Percentiles rank a stretch among this genome's conserved stretches.
Evolutionary conservation across 2,888 invertebrate genomes (phyloP).

Genomic region (Tenthredo amoena): DNA sequence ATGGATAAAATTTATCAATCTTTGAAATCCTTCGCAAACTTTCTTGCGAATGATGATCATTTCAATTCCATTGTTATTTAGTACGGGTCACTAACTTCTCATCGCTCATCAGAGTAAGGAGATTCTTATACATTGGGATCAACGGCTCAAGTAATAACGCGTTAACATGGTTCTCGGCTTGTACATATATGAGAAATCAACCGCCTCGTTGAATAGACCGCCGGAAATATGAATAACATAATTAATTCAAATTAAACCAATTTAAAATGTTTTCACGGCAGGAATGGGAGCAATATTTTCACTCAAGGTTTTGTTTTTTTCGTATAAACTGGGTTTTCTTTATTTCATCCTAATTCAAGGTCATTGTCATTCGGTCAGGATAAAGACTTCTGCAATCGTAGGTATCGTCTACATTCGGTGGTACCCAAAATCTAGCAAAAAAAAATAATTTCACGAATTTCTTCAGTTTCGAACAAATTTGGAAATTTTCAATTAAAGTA

Average conservation of each 20-base stretch:
- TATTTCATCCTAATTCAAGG: not conserved
- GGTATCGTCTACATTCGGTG: too few species aligned
- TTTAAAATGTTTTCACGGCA: constrained; percentile 64
- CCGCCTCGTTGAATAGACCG: not conserved
- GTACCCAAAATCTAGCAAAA: too few species aligned
- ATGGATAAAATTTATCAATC: too few species aligned
- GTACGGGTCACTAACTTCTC: constrained; percentile 9
- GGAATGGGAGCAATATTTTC: constrained; percentile 62
- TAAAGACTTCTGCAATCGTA: too few species aligned
- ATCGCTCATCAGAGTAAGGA: not conserved
- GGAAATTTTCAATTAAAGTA: too few species aligned
- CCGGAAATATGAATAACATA: constrained; percentile 60
- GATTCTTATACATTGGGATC: not conserved
- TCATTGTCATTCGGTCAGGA: not conserved
- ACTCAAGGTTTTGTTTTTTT: not conserved
- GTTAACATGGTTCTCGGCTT: constrained; percentile 19
- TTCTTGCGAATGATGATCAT: not conserved
- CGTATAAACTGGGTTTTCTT: not conserved
- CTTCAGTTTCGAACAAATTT: too few species aligned
- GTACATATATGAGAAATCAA: constrained; percentile 12
- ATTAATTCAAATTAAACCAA: constrained; percentile 68
- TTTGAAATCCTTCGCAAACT: not conserved
- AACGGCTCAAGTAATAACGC: constrained; percentile 10
- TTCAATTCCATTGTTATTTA: not conserved
- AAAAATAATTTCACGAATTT: too few species aligned